phyloP scores from a whole-genome alignment of 2,888 invertebrate species.

The Pseudolycoriella hygida region DNA sequence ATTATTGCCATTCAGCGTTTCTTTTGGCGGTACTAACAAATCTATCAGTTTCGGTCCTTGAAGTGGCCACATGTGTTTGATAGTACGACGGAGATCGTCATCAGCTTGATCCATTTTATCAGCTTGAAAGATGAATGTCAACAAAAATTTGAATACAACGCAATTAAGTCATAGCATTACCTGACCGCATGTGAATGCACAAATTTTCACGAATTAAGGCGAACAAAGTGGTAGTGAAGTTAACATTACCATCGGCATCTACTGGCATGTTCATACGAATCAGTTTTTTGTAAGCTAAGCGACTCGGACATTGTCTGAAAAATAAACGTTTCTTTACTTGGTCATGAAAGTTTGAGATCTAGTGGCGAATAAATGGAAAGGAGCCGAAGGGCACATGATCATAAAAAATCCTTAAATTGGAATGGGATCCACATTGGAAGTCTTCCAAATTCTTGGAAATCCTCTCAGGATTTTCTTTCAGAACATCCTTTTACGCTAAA shows the following conservation, averaged over 20 bases:
- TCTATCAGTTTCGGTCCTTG: conserved; percentile 96
- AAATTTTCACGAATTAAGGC: conserved; percentile 97
- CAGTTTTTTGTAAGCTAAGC: conserved; percentile 96
- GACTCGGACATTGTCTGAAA: conserved; percentile 73
- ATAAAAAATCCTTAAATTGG: too few relatives aligned
- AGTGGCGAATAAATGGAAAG: too few relatives aligned
- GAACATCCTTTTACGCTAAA: too few relatives aligned
- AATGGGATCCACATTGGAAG: too few relatives aligned
- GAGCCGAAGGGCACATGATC: too few relatives aligned
- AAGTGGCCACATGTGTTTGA: conserved; percentile 93
- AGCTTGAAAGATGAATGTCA: too few relatives aligned
- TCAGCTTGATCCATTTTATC: conserved; percentile 99
- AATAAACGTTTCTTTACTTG: too few relatives aligned
- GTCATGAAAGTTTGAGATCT: too few relatives aligned
- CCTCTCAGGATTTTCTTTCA: too few relatives aligned
- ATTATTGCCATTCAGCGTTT: conserved; percentile 69
- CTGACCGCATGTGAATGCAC: conserved; percentile 94
- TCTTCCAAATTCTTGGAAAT: too few relatives aligned
- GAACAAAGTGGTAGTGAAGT: conserved; percentile 97
- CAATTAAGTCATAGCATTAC: too few relatives aligned
- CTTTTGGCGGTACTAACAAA: conserved; percentile 79
- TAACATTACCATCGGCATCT: conserved; percentile 88
- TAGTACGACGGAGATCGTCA: conserved; percentile 83
- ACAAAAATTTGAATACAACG: too few relatives aligned
- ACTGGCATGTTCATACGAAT: conserved; percentile 99